Evolutionary conservation across 2,797 vertebrate genomes (phyloP).

Genomic region (Alectoris magna): DNA sequence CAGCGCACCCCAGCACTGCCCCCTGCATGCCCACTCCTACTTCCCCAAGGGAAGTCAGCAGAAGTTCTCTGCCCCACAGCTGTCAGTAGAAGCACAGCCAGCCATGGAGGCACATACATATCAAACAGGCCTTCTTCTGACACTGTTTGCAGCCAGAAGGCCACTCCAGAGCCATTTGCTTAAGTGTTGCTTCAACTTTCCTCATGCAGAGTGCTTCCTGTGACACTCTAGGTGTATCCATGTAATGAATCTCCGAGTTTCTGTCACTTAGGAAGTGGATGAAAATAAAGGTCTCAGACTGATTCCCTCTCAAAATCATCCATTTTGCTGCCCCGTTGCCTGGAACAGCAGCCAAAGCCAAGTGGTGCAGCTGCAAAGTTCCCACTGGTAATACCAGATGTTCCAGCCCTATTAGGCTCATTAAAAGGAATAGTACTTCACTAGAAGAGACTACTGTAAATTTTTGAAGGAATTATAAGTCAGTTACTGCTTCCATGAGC

Average conservation of each 20-base stretch:
- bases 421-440: neutral
- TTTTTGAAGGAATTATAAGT: neutral
- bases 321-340: neutral
- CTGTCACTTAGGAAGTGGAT: neutral
- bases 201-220: neutral
- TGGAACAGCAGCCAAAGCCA: neutral
- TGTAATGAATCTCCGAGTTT: neutral
- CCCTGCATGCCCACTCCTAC: neutral
- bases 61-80: neutral
- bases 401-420: neutral
- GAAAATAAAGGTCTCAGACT: neutral
- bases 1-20: neutral
- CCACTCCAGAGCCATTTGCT: neutral
- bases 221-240: neutral
- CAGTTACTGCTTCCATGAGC: neutral
- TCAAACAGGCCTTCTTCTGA: neutral
- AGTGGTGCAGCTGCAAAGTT: neutral
- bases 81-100: neutral
- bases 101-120: accelerated
- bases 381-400: neutral
- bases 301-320: neutral
- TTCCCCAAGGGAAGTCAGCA: neutral
- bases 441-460: neutral
- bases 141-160: neutral
- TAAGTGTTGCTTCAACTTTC: constrained; percentile 12